Evolutionary conservation across 2,113 vertebrate genomes (phyloP).

Genomic region (Eclectus roratus): DNA sequence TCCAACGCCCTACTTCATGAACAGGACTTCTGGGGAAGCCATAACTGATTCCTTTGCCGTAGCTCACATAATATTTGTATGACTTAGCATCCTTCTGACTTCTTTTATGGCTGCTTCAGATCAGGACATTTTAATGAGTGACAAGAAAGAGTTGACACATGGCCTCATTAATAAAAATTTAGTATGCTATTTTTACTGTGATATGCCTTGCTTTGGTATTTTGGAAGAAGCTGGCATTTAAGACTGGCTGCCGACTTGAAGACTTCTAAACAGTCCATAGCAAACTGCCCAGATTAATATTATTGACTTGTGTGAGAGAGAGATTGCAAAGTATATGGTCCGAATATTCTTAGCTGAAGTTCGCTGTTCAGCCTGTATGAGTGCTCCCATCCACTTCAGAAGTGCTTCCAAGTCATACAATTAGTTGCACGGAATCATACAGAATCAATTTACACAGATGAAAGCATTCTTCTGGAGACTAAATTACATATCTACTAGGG

Average conservation of each 20-base stretch:
- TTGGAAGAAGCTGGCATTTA: background rate
- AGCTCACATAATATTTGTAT: background rate
- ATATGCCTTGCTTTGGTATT: background rate
- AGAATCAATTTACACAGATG: background rate
- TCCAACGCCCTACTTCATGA: background rate
- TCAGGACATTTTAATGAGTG: slow-evolving; percentile 6
- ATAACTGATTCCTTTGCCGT: background rate
- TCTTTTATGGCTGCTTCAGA: background rate
- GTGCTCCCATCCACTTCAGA: background rate
- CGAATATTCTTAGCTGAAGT: background rate
- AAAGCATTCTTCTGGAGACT: background rate
- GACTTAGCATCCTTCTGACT: background rate
- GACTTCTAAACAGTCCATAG: background rate
- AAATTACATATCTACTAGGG: background rate
- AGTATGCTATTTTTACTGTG: background rate
- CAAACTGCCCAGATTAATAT: background rate
- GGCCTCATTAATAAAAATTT: background rate
- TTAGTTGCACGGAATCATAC: background rate
- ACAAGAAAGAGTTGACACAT: background rate
- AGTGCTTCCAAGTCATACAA: background rate
- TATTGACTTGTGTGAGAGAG: background rate
- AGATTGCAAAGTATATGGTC: background rate
- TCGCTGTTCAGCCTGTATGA: background rate
- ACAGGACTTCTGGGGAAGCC: background rate
- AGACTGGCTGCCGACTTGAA: background rate